Evolutionary conservation across 2,113 vertebrate genomes (phyloP).

Genomic region (Xiphophorus hellerii): DNA sequence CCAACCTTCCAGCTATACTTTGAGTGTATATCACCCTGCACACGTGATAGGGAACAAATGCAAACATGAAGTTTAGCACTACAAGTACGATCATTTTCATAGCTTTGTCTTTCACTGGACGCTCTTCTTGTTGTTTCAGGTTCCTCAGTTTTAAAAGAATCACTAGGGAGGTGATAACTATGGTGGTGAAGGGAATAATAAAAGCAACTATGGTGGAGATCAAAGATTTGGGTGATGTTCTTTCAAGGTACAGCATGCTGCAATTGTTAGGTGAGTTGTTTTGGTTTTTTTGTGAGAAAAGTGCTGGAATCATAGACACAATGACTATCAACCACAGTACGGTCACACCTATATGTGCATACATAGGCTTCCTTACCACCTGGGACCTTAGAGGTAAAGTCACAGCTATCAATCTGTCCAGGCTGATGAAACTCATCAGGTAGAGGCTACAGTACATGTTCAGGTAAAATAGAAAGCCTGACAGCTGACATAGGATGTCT

Average conservation of each 20-base stretch:
- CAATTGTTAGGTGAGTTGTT: slow-evolving; percentile 53
- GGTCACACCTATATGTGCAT: slow-evolving; percentile 59
- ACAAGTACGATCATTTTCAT: slow-evolving; percentile 73
- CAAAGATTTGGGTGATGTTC: slow-evolving; percentile 55
- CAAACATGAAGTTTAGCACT: slow-evolving; percentile 73
- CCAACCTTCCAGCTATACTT: neutral
- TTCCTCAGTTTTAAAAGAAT: slow-evolving; percentile 69
- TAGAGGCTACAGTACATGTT: slow-evolving; percentile 83
- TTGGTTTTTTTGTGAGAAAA: slow-evolving; percentile 43
- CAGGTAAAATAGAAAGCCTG: slow-evolving; percentile 79
- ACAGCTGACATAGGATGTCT: slow-evolving; percentile 62
- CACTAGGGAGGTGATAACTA: slow-evolving; percentile 68
- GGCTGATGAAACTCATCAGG: slow-evolving; percentile 77
- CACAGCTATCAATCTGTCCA: slow-evolving; percentile 76
- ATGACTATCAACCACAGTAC: slow-evolving; percentile 69
- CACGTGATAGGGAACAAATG: slow-evolving; percentile 80
- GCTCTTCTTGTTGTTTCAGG: slow-evolving; percentile 42
- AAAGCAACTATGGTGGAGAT: slow-evolving; percentile 72
- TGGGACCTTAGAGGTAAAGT: slow-evolving; percentile 64
- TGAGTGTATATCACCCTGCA: slow-evolving; percentile 73
- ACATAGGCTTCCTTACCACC: slow-evolving; percentile 54
- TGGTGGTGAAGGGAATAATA: slow-evolving; percentile 63
- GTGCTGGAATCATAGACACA: slow-evolving; percentile 63
- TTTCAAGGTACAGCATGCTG: slow-evolving; percentile 74
- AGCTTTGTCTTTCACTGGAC: slow-evolving; percentile 62